Evolutionary conservation across 2,113 vertebrate genomes (phyloP), one percentile per base, ranked within the genome.

Genomic region (Triplophysa rosa): DNA sequence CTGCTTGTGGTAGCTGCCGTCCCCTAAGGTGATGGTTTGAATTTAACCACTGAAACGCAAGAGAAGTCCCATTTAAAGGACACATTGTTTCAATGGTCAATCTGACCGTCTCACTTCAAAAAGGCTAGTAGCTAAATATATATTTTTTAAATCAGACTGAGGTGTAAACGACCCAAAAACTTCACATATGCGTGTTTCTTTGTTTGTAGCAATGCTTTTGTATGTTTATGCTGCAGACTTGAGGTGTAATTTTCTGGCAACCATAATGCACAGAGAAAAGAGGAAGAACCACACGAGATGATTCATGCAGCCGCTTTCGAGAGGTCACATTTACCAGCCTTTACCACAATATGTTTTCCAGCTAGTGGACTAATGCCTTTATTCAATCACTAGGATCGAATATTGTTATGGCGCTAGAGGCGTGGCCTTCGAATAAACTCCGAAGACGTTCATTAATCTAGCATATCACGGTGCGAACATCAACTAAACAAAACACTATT

Each of bases 1-100:
- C 87, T 87, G 78, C 82, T 85, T 86, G 80, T 69, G 59, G 72
- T 84, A 77, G 69, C 71, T 71, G 80, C 80, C 82, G 79, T 82
- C 33, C 40, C 21, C 12, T 40, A 10, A 73, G 62, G 75, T 79
- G 71, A 82, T 54, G 11, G 23, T 80, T 56, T 75, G 77, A 82
- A 49, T 78, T 66, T 37, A 68, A 73, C 67, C 33, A 63, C 58
- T 64, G 29, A 24, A 65, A 40, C 63, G 29, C 66, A 56, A n/a
- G 29, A 37, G 47, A n/a, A 59, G 59, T 61, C 23, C 29, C 49
- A 84, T 52, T 56, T 26, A 70, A 84, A 56, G 14, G 13, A 29
- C 7, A 37, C 2, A 33, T 33, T 33, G 49, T 12, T 74, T 42
- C 14, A 17, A 13, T 14, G 23, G 10, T 67, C 17, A 54, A 40